These are phyloP conservation scores for Brenthis ino DNA, from an alignment of 2,888 invertebrate genomes.

Conservation along the genomic window DNA sequence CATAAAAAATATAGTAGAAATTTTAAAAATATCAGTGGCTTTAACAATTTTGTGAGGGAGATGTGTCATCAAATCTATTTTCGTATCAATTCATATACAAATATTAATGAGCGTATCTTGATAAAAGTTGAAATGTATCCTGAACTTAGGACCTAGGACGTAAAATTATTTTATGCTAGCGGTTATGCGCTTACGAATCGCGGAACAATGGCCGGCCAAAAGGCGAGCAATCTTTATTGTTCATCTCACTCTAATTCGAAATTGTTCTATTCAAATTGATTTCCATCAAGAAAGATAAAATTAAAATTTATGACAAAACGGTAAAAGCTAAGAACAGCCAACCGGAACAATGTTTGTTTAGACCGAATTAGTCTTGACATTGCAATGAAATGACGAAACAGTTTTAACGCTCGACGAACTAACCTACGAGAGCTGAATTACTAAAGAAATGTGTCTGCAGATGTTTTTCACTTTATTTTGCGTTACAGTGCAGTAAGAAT, in stretches of 20 bases:
- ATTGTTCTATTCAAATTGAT: constrained; percentile 69
- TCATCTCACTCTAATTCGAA: constrained; percentile 59
- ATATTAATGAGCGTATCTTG: constrained; percentile 32
- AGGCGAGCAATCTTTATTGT: constrained; percentile 69
- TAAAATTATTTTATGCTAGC: constrained; percentile 43
- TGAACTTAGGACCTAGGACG: constrained; percentile 32
- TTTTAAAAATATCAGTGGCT: no score
- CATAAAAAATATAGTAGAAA: no score
- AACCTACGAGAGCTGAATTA: constrained; percentile 47
- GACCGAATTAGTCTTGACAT: constrained; percentile 60
- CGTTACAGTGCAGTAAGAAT: no score
- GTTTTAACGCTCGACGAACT: constrained; percentile 47
- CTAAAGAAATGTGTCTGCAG: constrained; percentile 31
- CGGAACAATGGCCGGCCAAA: constrained; percentile 66
- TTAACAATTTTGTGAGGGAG: no score
- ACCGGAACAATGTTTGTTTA: constrained; percentile 66
- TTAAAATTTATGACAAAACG: constrained; percentile 67
- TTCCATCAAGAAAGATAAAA: constrained; percentile 66
- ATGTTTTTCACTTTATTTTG: not conserved
- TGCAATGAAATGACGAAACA: constrained; percentile 54
- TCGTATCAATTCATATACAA: constrained; percentile 9
- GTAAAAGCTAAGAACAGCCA: constrained; percentile 56
- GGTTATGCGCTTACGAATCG: constrained; percentile 63
- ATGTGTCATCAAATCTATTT: no score
- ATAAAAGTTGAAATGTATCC: constrained; percentile 41